Evolutionary conservation across 2,113 vertebrate genomes (phyloP).

Genomic region (Colius striatus): DNA sequence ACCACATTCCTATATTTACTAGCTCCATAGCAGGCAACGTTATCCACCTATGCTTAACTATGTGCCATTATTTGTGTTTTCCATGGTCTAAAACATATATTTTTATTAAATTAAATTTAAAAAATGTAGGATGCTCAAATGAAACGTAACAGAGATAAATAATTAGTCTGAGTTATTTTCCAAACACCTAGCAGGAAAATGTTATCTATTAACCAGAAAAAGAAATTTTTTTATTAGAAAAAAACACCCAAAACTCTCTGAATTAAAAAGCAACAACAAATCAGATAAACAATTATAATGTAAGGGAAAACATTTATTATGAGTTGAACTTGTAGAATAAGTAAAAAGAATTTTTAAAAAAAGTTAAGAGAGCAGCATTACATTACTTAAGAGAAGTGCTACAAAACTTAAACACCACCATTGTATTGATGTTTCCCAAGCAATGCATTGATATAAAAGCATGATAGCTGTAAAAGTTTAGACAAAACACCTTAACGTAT

Average conservation of each 20-base stretch:
- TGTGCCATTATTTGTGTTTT: background rate
- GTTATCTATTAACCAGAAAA: background rate
- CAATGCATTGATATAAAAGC: background rate
- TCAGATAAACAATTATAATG: background rate
- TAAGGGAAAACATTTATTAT: background rate
- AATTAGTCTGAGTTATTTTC: background rate
- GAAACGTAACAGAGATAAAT: background rate
- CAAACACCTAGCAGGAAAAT: background rate
- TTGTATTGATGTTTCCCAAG: background rate
- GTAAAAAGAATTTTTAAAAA: background rate
- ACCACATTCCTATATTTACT: fast-evolving
- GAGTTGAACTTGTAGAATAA: background rate
- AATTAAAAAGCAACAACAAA: background rate
- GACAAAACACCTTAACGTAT: background rate
- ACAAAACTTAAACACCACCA: background rate
- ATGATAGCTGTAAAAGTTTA: background rate
- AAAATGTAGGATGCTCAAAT: background rate
- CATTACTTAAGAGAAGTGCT: background rate
- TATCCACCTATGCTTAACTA: background rate
- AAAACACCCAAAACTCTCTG: background rate
- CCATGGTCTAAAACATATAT: background rate
- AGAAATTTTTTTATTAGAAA: background rate
- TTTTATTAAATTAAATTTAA: background rate
- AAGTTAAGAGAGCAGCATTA: background rate
- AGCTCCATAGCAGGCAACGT: background rate